phyloP scores from a whole-genome alignment of 1,140 invertebrate genomes.

The Neuroterus valhalla region DNA sequence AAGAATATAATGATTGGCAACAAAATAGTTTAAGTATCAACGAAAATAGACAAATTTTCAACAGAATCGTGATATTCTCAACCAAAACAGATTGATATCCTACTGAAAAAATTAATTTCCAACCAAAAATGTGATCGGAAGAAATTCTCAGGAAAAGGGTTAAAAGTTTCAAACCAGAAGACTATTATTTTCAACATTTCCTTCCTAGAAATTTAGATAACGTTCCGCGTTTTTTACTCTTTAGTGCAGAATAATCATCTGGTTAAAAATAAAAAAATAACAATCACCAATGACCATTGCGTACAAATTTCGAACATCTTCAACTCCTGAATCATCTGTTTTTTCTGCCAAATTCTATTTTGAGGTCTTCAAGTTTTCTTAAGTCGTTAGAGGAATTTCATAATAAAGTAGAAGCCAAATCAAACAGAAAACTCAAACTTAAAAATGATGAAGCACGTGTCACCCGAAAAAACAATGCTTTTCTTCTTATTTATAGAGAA shows the following conservation, averaged over 20 bases:
- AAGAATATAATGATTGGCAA: too few relatives aligned
- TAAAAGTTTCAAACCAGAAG: too few relatives aligned
- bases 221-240: not conserved
- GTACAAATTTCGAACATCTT: not conserved
- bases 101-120: too few relatives aligned
- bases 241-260: not conserved
- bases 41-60: too few relatives aligned
- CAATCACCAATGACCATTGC: not conserved
- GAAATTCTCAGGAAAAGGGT: too few relatives aligned
- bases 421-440: not conserved
- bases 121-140: too few relatives aligned
- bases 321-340: not conserved
- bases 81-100: too few relatives aligned
- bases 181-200: too few relatives aligned
- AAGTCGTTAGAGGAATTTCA: not conserved
- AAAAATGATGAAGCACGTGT: not conserved
- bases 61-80: too few relatives aligned
- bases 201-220: too few relatives aligned
- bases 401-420: not conserved
- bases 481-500: not conserved
- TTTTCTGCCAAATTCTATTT: conserved; percentile 14
- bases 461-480: not conserved
- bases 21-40: too few relatives aligned
- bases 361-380: not conserved
- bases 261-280: not conserved